Evolutionary conservation across 2,888 invertebrate genomes (phyloP).

Genomic region (Notodonta dromedarius): DNA sequence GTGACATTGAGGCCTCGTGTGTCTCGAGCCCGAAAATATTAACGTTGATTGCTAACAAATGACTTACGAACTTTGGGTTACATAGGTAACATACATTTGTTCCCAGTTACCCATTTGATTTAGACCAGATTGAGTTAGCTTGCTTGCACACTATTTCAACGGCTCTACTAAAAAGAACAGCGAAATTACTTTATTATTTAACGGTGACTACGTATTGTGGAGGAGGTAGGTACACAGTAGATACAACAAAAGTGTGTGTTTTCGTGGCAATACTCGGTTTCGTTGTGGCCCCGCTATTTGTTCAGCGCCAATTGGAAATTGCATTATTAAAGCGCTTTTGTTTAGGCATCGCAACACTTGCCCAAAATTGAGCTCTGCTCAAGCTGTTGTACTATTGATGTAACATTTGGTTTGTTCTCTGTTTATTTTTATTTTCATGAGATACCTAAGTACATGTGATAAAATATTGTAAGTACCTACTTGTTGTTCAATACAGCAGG

Average conservation of each 20-base stretch:
- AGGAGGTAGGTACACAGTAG: conserved; percentile 31
- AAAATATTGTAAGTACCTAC: neutral
- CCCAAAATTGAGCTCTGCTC: conserved; percentile 41
- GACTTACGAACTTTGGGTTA: too few species aligned
- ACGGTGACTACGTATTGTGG: conserved; percentile 13
- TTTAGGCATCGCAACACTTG: conserved; percentile 79
- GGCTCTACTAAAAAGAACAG: conserved; percentile 16
- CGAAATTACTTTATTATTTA: conserved; percentile 22
- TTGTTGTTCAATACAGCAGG: too few species aligned
- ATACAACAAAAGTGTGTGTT: conserved; percentile 53
- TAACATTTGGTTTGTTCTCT: conserved; percentile 22
- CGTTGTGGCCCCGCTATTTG: conserved; percentile 77
- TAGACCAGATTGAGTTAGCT: neutral
- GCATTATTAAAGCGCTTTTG: conserved; percentile 84
- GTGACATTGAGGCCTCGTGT: too few species aligned
- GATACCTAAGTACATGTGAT: neutral
- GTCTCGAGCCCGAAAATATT: too few species aligned
- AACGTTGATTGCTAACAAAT: too few species aligned
- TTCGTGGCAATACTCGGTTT: conserved; percentile 52
- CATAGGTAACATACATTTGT: too few species aligned
- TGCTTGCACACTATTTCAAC: neutral
- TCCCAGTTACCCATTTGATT: neutral
- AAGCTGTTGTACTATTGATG: conserved; percentile 27
- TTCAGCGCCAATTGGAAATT: conserved; percentile 82
- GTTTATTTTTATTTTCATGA: conserved; percentile 13